Evolutionary conservation across 2,888 invertebrate genomes (phyloP).

Genomic region (Lottia gigantea): DNA sequence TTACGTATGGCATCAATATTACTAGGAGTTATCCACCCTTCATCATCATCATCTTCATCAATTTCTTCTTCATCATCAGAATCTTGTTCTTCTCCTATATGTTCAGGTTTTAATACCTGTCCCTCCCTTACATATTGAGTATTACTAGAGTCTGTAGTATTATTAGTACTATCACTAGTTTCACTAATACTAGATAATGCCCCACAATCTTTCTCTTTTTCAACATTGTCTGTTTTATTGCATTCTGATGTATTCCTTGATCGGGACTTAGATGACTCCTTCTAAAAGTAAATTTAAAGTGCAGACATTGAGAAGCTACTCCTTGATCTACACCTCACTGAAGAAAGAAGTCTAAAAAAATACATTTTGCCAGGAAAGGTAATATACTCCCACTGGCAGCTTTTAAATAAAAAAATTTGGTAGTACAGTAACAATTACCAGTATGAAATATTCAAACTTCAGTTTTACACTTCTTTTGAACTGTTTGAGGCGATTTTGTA

Average conservation of each 20-base stretch:
- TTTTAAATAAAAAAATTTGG: too few relatives aligned
- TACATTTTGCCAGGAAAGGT: too few relatives aligned
- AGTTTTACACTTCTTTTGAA: too few relatives aligned
- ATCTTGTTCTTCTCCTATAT: conserved; percentile 30
- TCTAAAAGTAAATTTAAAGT: conserved; percentile 20
- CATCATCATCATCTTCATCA: conserved; percentile 73
- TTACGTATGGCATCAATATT: conserved; percentile 83
- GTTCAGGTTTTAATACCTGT: conserved; percentile 30
- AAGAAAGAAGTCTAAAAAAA: too few relatives aligned
- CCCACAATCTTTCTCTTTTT: conserved; percentile 28
- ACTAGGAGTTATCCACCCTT: conserved; percentile 86
- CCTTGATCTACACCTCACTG: too few relatives aligned
- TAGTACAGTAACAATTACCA: too few relatives aligned
- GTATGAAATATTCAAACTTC: too few relatives aligned
- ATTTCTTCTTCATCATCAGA: conserved; percentile 67
- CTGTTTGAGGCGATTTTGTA: too few relatives aligned
- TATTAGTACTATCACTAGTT: background rate
- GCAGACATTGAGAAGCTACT: too few relatives aligned
- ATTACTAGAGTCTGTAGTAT: conserved; percentile 4
- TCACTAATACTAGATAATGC: conserved; percentile 10
- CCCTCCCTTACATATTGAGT: conserved; percentile 46
- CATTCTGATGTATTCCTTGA: conserved; percentile 40
- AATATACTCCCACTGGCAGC: too few relatives aligned
- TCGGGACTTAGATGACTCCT: background rate
- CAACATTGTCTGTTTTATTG: conserved; percentile 22